phyloP scores from a whole-genome alignment of 1,140 invertebrate genomes.

The Vanessa tameamea region DNA sequence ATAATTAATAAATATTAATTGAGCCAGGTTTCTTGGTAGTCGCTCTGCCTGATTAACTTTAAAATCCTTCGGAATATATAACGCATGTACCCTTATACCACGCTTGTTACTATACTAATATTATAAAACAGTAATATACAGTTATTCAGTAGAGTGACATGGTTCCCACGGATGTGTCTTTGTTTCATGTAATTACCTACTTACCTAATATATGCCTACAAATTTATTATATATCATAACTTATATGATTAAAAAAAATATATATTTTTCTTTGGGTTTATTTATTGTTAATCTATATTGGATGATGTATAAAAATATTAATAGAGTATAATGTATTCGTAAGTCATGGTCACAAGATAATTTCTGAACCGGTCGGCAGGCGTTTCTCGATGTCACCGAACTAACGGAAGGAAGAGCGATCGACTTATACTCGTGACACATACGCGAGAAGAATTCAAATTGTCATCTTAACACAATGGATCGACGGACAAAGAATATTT shows the following conservation, averaged over 20 bases:
- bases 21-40: no score
- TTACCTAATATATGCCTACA: no score
- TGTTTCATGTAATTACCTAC: no score
- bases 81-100: background rate
- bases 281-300: background rate
- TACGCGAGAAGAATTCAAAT: slow-evolving; percentile 24
- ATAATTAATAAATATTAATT: no score
- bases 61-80: no score
- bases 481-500: slow-evolving; percentile 18
- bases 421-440: slow-evolving; percentile 29
- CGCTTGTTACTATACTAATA: background rate
- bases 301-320: background rate
- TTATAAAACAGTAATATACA: background rate
- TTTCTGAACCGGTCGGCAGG: slow-evolving; percentile 27
- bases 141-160: slow-evolving; percentile 2
- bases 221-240: no score
- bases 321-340: background rate
- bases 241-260: no score
- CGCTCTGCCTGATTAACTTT: no score
- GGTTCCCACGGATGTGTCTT: background rate
- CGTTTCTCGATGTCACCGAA: slow-evolving; percentile 46
- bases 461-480: slow-evolving; percentile 19
- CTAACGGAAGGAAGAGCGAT: slow-evolving; percentile 56
- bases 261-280: no score
- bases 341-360: slow-evolving; percentile 33